Conservation (phyloP, 2,113 vertebrate species). For the Pangasianodon gigas region DNA sequence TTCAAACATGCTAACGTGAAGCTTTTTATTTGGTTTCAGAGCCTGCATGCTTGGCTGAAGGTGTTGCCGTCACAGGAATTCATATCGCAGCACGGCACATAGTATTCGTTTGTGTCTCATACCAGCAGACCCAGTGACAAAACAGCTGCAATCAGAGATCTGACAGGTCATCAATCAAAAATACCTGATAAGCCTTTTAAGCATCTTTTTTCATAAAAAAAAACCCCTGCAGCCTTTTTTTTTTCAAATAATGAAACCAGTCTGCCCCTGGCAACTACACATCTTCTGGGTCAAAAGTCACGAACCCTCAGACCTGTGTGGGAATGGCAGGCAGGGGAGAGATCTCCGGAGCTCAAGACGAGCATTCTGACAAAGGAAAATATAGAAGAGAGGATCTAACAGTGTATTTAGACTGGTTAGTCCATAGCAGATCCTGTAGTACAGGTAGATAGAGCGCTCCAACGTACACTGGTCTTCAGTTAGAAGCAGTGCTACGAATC, state of each 20-base stretch:
- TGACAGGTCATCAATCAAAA: slow-evolving; percentile 32
- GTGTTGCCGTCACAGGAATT: background rate
- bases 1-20: background rate
- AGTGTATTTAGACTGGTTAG: slow-evolving; percentile 79
- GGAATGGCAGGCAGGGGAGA: slow-evolving; percentile 61
- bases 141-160: background rate
- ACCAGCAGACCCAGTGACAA: slow-evolving; percentile 8
- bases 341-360: slow-evolving; percentile 71
- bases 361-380: slow-evolving; percentile 74
- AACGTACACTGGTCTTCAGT: slow-evolving; percentile 67
- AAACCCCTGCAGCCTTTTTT: background rate
- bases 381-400: slow-evolving; percentile 78
- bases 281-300: slow-evolving; percentile 44
- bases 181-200: slow-evolving; percentile 32
- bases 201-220: slow-evolving; percentile 15
- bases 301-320: slow-evolving; percentile 39
- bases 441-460: slow-evolving; percentile 71
- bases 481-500: slow-evolving; percentile 71
- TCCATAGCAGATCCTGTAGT: slow-evolving; percentile 75
- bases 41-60: background rate
- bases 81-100: background rate
- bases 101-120: slow-evolving; percentile 21
- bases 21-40: background rate
- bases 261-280: slow-evolving; percentile 7
- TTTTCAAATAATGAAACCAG: background rate